Percentiles rank a stretch among this genome's conserved stretches.
Conservation (phyloP, 2,797 vertebrate genomes). For the Melopsittacus undulatus region DNA sequence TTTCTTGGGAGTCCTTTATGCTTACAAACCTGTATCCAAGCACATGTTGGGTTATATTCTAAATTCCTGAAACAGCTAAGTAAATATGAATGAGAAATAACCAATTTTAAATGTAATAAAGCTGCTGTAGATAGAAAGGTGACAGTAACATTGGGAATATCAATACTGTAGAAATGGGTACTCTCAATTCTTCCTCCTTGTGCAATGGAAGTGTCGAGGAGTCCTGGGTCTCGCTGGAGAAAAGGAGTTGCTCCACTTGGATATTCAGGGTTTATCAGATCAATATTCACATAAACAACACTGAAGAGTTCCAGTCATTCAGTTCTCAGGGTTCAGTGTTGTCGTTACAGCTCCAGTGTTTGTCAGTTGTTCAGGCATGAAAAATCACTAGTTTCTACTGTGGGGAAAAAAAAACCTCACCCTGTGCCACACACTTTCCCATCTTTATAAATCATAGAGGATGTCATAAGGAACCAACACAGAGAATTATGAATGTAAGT, state of each 20-base stretch:
- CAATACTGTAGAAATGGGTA: fast-evolving
- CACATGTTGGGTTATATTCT: not conserved
- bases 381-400: not conserved
- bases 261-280: not conserved
- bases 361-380: not conserved
- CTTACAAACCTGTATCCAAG: not conserved
- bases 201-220: not conserved
- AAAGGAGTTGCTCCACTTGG: not conserved
- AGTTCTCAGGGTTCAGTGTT: not conserved
- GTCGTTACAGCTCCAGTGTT: not conserved
- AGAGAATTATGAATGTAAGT: not conserved
- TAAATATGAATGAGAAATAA: not conserved
- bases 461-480: not conserved
- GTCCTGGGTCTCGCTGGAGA: not conserved
- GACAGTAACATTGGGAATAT: not conserved
- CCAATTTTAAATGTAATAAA: not conserved
- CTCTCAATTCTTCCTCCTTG: not conserved
- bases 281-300: not conserved
- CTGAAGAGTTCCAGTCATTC: not conserved
- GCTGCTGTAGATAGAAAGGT: not conserved
- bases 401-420: fast-evolving
- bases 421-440: not conserved
- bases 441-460: not conserved
- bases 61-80: not conserved
- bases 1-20: not conserved